phyloP scores from a whole-genome alignment of 2,113 vertebrate species.

The Stigmatopora nigra region DNA sequence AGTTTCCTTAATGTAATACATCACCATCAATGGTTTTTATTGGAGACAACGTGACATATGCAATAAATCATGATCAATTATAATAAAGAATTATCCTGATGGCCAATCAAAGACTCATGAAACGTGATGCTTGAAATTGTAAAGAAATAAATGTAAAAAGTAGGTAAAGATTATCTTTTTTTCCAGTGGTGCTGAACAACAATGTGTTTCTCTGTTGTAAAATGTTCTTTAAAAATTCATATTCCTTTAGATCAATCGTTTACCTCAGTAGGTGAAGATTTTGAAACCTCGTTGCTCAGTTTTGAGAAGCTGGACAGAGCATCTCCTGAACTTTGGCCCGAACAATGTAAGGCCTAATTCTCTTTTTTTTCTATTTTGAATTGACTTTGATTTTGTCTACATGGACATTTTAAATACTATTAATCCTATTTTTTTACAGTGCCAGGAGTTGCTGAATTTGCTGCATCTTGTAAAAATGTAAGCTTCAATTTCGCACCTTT shows the following conservation, averaged over 20 bases:
- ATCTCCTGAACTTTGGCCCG: slow-evolving; percentile 95
- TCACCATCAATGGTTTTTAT: no score
- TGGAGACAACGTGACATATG: no score
- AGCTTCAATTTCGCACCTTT: slow-evolving; percentile 55
- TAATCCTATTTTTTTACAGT: slow-evolving; percentile 62
- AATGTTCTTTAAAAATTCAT: not conserved
- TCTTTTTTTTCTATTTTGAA: not conserved
- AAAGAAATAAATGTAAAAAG: no score
- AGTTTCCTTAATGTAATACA: no score
- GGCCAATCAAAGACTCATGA: no score
- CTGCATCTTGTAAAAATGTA: slow-evolving; percentile 96
- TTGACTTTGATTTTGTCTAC: not conserved
- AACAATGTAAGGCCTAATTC: slow-evolving; percentile 80
- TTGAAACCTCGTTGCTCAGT: slow-evolving; percentile 90
- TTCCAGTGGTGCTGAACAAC: no score
- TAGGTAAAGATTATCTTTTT: no score
- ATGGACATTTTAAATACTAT: not conserved
- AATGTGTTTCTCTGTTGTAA: not conserved
- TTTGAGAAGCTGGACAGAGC: slow-evolving; percentile 96
- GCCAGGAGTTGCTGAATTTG: slow-evolving; percentile 96
- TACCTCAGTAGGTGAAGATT: slow-evolving; percentile 72
- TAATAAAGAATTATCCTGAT: no score
- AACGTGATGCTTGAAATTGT: no score
- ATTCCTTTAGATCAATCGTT: not conserved
- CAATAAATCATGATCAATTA: no score